A percentile compares a stretch with the other conserved stretches of the same genome.
These are phyloP conservation scores for Paraplagusia blochii DNA, from an alignment of 2,113 vertebrate species.

Conservation along the genomic window DNA sequence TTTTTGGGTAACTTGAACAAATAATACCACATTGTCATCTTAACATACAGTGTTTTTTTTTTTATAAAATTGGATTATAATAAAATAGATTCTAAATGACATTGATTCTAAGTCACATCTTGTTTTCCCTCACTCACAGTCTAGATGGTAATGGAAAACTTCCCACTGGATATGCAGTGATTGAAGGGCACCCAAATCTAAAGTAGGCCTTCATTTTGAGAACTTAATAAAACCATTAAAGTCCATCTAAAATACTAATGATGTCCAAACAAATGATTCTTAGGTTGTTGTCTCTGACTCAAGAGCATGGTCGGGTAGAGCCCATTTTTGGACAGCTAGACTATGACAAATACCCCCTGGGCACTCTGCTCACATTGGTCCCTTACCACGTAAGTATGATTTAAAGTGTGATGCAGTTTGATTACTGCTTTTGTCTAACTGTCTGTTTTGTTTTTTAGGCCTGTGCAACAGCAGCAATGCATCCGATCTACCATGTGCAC, in stretches of 20 bases:
- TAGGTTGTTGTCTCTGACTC: slow-evolving; percentile 82
- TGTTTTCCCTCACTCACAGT: slow-evolving; percentile 52
- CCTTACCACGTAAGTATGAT: slow-evolving; percentile 80
- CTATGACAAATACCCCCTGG: slow-evolving; percentile 77
- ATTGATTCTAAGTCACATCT: too few species aligned
- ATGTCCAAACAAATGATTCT: not conserved
- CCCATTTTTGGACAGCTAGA: slow-evolving; percentile 73
- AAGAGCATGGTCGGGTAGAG: slow-evolving; percentile 83
- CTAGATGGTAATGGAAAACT: slow-evolving; percentile 73
- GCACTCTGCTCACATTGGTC: slow-evolving; percentile 73
- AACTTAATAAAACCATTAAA: not conserved
- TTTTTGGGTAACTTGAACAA: too few species aligned
- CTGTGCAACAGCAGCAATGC: slow-evolving; percentile 82
- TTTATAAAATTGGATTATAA: too few species aligned
- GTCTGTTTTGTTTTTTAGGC: slow-evolving; percentile 61
- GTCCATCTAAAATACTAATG: slow-evolving; percentile 11
- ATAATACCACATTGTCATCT: too few species aligned
- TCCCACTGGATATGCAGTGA: slow-evolving; percentile 74
- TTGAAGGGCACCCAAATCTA: slow-evolving; percentile 80
- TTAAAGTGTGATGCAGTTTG: not conserved
- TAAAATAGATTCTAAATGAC: too few species aligned
- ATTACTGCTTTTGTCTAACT: not conserved
- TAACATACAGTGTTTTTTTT: too few species aligned
- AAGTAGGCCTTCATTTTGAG: slow-evolving; percentile 57
- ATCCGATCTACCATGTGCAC: slow-evolving; percentile 79